A percentile compares a stretch with the other conserved stretches of the same genome.
phyloP scores from a whole-genome alignment of 2,797 vertebrate species.

The Rhinoraja longicauda region DNA sequence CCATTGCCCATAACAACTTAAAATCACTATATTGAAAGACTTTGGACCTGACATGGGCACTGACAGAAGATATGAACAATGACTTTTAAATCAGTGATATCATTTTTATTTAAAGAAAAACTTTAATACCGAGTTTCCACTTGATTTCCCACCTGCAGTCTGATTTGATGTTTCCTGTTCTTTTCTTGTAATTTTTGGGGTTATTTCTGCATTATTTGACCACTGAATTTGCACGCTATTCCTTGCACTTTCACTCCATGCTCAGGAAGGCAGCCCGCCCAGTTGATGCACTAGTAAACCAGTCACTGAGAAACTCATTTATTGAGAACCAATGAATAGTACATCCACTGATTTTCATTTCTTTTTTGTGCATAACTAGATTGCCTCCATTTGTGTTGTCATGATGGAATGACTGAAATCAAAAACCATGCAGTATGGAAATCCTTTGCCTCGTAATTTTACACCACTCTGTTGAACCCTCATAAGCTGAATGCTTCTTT shows the following conservation, averaged over 20 bases:
- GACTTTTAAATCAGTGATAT: neutral
- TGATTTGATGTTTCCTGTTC: neutral
- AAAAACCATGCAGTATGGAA: neutral
- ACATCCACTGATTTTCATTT: neutral
- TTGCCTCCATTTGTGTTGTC: neutral
- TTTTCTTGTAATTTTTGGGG: neutral
- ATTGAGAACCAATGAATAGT: neutral
- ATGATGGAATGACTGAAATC: neutral
- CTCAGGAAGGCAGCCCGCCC: neutral
- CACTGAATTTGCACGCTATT: neutral
- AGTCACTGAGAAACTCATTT: neutral
- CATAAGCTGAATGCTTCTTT: neutral
- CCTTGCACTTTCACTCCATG: neutral
- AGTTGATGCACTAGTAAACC: neutral
- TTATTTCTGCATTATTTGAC: neutral
- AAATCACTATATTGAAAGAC: neutral
- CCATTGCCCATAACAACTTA: conserved; percentile 16
- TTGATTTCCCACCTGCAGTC: neutral
- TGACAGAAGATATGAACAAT: neutral
- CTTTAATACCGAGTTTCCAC: neutral
- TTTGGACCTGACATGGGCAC: conserved; percentile 19
- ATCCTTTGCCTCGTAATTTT: neutral
- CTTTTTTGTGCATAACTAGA: neutral
- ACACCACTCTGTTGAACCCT: neutral
- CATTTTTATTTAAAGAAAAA: too few relatives aligned